Conservation (phyloP, 2,888 invertebrate species). For the Epistrophe grossulariae region DNA sequence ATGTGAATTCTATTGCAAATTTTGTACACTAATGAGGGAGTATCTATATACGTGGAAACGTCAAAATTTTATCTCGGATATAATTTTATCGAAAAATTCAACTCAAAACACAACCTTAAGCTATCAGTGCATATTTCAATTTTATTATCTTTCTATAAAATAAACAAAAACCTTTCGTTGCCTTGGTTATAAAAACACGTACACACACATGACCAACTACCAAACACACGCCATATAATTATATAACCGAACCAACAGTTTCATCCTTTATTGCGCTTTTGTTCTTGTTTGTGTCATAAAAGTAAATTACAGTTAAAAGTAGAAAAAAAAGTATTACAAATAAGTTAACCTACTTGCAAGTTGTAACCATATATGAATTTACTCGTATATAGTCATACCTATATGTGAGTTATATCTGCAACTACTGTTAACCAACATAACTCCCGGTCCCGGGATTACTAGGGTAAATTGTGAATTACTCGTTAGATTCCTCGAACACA, state of each 20-base stretch:
- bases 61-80: no score
- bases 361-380: slow-evolving; percentile 1
- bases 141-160: no score
- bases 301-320: slow-evolving; percentile 9
- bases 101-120: no score
- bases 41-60: no score
- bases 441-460: slow-evolving; percentile 30
- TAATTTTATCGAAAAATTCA: no score
- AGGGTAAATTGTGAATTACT: slow-evolving; percentile 63
- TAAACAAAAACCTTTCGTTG: neutral
- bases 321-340: slow-evolving; percentile 27
- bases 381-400: neutral
- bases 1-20: no score
- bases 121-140: no score
- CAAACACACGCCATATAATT: neutral
- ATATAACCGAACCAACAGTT: slow-evolving; percentile 16
- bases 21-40: no score
- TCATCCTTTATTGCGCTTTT: slow-evolving; percentile 23
- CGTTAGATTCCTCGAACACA: slow-evolving; percentile 53
- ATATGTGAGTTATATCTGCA: neutral
- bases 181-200: neutral
- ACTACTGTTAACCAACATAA: slow-evolving; percentile 14
- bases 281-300: slow-evolving; percentile 24
- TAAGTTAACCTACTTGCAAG: slow-evolving; percentile 38
- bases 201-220: neutral